phyloP scores from a whole-genome alignment of 2,113 vertebrate genomes.

The Boulengeromyrus knoepffleri region DNA sequence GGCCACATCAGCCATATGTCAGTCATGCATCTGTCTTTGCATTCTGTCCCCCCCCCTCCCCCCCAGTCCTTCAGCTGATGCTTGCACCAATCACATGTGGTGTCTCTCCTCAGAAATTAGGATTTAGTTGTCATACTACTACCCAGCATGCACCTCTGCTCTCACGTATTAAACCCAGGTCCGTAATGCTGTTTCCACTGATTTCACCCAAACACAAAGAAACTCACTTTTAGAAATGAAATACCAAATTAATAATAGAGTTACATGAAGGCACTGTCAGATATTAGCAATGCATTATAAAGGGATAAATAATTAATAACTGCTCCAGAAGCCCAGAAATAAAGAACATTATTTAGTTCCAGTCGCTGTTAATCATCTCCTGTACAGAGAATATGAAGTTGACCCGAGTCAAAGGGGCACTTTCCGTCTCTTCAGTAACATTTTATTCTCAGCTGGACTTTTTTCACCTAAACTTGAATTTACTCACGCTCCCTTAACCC shows the following conservation, averaged over 20 bases:
- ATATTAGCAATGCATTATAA: slow-evolving; percentile 62
- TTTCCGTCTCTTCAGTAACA: neutral
- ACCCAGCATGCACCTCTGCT: neutral
- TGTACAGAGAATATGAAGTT: neutral
- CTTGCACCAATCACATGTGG: neutral
- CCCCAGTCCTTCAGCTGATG: neutral
- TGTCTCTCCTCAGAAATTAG: neutral
- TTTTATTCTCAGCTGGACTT: neutral
- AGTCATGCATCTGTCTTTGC: neutral
- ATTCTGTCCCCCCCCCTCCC: neutral
- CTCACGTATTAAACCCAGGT: neutral
- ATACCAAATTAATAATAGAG: slow-evolving; percentile 55
- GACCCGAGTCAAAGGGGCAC: neutral
- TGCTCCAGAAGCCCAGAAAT: slow-evolving; percentile 17
- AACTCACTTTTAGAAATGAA: slow-evolving; percentile 17
- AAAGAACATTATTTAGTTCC: slow-evolving; percentile 20
- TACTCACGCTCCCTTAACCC: neutral
- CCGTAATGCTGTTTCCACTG: neutral
- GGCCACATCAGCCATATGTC: neutral
- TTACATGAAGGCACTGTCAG: slow-evolving; percentile 40
- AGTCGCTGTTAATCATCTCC: slow-evolving; percentile 2
- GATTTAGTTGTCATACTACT: neutral
- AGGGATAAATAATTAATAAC: slow-evolving; percentile 63
- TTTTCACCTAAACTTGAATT: neutral
- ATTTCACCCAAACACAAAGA: slow-evolving; percentile 17